Evolutionary conservation across 2,888 invertebrate species (phyloP).

Genomic region (Aphodius granarius): DNA sequence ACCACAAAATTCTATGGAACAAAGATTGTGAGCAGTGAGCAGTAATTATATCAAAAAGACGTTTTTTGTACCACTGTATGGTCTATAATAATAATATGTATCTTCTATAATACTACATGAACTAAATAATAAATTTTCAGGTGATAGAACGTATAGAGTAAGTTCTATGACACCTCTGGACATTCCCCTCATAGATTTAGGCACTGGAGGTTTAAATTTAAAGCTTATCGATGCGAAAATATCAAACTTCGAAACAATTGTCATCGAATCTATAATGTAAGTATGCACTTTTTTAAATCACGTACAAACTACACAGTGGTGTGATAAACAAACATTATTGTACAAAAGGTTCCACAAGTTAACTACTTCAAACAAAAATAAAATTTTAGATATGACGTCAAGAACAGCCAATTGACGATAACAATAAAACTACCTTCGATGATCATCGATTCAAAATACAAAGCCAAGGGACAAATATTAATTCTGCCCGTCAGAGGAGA

Average conservation of each 20-base stretch:
- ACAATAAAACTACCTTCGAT: background rate
- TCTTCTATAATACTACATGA: too few relatives aligned
- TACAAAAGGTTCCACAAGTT: too few relatives aligned
- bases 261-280: background rate
- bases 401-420: background rate
- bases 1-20: too few relatives aligned
- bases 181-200: background rate
- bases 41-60: too few relatives aligned
- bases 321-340: too few relatives aligned
- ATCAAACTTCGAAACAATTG: background rate
- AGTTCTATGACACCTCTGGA: background rate
- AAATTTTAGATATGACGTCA: background rate
- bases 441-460: constrained; percentile 36
- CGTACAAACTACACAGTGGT: too few relatives aligned
- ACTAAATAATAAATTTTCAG: too few relatives aligned
- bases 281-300: too few relatives aligned
- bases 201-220: background rate
- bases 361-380: too few relatives aligned
- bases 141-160: constrained; percentile 1
- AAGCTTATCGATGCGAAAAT: background rate
- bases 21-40: too few relatives aligned
- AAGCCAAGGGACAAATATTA: constrained; percentile 43
- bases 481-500: constrained; percentile 42
- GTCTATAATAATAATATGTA: too few relatives aligned
- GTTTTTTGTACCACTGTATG: too few relatives aligned